These are phyloP conservation scores for Ernsta delagoae DNA, from an alignment of 2,888 invertebrate species.

Conservation along the genomic window DNA sequence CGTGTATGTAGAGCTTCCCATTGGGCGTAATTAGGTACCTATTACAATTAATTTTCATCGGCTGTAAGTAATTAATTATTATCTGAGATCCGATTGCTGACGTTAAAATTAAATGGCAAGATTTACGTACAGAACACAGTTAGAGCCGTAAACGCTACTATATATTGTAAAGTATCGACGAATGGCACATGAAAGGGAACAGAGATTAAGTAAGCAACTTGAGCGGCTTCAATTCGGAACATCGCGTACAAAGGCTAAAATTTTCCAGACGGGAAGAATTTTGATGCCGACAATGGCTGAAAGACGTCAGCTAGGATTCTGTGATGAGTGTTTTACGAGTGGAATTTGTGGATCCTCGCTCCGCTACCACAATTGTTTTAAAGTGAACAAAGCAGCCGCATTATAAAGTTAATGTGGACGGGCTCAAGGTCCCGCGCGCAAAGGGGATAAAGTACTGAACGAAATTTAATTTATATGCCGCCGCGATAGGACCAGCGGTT, in stretches of 20 bases:
- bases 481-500: constrained; percentile 37
- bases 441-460: constrained; percentile 50
- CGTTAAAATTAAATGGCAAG: no score
- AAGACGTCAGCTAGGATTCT: constrained; percentile 54
- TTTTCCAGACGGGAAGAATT: constrained; percentile 72
- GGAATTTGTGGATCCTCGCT: constrained; percentile 56
- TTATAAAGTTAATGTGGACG: constrained; percentile 58
- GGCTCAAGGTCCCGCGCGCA: constrained; percentile 48
- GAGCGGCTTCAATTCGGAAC: constrained; percentile 65
- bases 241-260: constrained; percentile 65
- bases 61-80: no score
- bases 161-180: constrained; percentile 74
- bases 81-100: no score
- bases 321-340: constrained; percentile 65
- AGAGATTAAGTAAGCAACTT: constrained; percentile 77
- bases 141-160: not conserved
- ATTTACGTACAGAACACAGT: not conserved
- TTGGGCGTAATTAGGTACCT: no score
- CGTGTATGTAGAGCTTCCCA: no score
- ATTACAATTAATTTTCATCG: no score
- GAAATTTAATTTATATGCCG: constrained; percentile 51
- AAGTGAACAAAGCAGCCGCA: constrained; percentile 50
- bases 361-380: constrained; percentile 62
- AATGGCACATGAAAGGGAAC: constrained; percentile 65
- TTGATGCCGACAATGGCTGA: constrained; percentile 65